A percentile compares a stretch with the other conserved stretches of the same genome.
Conservation (phyloP, 2,113 vertebrate species). For the Alethe castanea region DNA sequence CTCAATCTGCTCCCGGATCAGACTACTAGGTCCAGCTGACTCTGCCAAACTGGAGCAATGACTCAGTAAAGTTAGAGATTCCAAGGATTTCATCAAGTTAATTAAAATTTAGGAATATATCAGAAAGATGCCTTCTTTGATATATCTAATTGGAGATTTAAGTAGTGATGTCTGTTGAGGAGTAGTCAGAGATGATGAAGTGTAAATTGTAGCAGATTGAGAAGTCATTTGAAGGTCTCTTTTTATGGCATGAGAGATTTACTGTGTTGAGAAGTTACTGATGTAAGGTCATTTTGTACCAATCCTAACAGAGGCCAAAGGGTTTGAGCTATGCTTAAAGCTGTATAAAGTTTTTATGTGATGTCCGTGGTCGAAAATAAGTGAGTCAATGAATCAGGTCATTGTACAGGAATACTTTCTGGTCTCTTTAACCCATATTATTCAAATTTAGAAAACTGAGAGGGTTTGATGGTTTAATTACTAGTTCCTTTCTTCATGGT, state of each 20-base stretch:
- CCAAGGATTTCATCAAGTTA: background rate
- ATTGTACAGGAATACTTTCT: background rate
- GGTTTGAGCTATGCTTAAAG: background rate
- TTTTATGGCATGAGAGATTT: background rate
- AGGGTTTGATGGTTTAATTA: background rate
- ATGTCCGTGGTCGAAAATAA: background rate
- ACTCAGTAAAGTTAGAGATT: slow-evolving; percentile 4
- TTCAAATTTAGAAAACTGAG: background rate
- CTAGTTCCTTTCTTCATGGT: background rate
- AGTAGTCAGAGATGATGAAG: background rate
- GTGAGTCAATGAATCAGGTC: background rate
- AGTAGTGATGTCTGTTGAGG: background rate
- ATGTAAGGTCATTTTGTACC: background rate
- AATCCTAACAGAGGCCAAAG: background rate
- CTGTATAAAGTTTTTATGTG: background rate
- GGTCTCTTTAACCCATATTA: background rate
- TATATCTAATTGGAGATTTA: background rate
- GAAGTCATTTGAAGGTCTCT: background rate
- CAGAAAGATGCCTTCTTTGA: background rate
- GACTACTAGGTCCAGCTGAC: background rate
- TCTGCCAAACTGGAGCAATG: background rate
- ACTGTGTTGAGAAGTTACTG: background rate
- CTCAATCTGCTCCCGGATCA: background rate
- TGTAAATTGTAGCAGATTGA: background rate
- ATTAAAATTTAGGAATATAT: background rate